Conservation (phyloP, 1,140 invertebrate species). For the Ooceraea biroi region DNA sequence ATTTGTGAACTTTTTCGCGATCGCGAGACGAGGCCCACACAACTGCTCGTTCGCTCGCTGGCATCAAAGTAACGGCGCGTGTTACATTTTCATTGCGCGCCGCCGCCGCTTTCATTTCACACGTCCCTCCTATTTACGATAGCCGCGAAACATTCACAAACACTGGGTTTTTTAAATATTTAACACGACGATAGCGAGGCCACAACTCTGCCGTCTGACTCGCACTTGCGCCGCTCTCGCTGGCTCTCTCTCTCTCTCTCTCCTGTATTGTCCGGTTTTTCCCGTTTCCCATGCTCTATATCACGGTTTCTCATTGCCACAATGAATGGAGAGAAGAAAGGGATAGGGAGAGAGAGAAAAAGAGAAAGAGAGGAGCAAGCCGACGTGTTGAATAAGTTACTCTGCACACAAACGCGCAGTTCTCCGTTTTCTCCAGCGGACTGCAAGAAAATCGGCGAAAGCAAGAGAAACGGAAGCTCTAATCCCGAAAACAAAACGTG, state of each 20-base stretch:
- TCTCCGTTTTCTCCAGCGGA: not conserved
- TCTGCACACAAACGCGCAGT: constrained; percentile 6
- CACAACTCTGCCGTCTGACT: not conserved
- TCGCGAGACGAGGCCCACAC: not conserved
- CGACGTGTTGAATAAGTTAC: constrained; percentile 30
- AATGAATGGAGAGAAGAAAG: not conserved
- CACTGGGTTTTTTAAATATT: constrained; percentile 1
- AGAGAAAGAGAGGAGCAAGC: constrained; percentile 12
- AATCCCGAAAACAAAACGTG: constrained; percentile 48
- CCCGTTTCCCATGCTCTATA: not conserved
- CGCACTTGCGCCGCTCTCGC: not conserved
- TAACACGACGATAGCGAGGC: not conserved
- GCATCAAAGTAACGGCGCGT: constrained; percentile 21
- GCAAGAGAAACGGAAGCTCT: not conserved
- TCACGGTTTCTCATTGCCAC: not conserved
- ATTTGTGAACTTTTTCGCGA: constrained; percentile 34
- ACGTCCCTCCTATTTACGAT: not conserved
- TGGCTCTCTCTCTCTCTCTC: not conserved
- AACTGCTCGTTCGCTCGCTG: no score
- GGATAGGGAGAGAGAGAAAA: not conserved
- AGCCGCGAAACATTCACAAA: not conserved
- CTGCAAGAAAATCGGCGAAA: not conserved
- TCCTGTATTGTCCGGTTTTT: not conserved
- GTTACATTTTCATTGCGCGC: constrained; percentile 1
- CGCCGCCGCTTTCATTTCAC: not conserved